Percentiles rank a stretch among this genome's conserved stretches.
Conservation (phyloP, 2,113 vertebrate genomes). For the Coptodon rendalli region DNA sequence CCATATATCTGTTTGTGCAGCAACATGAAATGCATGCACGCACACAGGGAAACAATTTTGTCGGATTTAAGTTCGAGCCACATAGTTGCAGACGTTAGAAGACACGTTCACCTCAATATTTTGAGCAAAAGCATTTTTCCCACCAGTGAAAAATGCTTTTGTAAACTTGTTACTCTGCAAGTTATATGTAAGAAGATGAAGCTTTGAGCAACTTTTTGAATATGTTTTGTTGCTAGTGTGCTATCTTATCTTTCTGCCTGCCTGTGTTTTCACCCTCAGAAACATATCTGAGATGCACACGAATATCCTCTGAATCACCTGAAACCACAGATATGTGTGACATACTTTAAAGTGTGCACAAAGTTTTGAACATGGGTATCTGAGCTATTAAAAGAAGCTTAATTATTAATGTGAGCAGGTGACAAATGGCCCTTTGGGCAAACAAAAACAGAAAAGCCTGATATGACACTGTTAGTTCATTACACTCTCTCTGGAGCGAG, state of each 20-base stretch:
- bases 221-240: neutral
- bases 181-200: neutral
- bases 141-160: neutral
- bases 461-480: neutral
- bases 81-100: neutral
- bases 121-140: neutral
- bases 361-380: neutral
- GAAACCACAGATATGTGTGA: neutral
- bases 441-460: neutral
- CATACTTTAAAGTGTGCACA: neutral
- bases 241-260: neutral
- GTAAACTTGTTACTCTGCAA: neutral
- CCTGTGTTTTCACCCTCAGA: neutral
- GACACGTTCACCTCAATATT: neutral
- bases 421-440: neutral
- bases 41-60: neutral
- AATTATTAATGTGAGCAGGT: neutral
- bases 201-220: neutral
- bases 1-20: rapidly evolving
- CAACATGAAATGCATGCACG: neutral
- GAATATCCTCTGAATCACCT: neutral
- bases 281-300: neutral
- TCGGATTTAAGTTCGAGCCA: neutral
- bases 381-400: neutral
- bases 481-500: rapidly evolving